Percentiles rank a stretch among this genome's conserved stretches.
These are phyloP conservation scores for Antidorcas marsupialis DNA, from an alignment of 2,113 vertebrate species.

Conservation along the genomic window DNA sequence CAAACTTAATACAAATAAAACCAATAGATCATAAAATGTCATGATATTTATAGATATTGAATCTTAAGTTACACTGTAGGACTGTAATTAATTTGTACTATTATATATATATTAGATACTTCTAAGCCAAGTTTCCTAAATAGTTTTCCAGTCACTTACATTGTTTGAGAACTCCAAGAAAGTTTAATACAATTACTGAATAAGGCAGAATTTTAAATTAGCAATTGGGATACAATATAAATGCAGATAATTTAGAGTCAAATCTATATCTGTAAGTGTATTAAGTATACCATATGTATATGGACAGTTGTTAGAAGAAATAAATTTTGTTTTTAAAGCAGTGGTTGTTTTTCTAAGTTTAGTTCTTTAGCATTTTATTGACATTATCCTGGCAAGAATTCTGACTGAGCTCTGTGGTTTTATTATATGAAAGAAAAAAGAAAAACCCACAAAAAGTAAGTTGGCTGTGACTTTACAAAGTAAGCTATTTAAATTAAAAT, in stretches of 20 bases:
- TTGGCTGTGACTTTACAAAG: slow-evolving; percentile 56
- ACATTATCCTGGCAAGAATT: slow-evolving; percentile 54
- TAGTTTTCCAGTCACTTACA: slow-evolving; percentile 42
- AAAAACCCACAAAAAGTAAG: not conserved
- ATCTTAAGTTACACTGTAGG: slow-evolving; percentile 36
- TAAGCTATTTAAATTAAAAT: slow-evolving; percentile 1
- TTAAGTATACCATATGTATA: not conserved
- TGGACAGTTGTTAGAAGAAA: slow-evolving; percentile 23
- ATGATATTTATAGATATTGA: not conserved
- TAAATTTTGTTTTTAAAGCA: slow-evolving; percentile 50
- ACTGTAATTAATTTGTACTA: not conserved
- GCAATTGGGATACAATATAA: slow-evolving; percentile 48
- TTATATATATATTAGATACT: slow-evolving; percentile 27
- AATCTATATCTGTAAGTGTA: not conserved
- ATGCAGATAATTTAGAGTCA: slow-evolving; percentile 40
- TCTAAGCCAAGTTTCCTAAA: slow-evolving; percentile 41
- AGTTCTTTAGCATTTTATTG: slow-evolving; percentile 34
- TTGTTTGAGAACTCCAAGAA: slow-evolving; percentile 53
- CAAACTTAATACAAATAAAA: slow-evolving; percentile 30
- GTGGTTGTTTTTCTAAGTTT: slow-evolving; percentile 33
- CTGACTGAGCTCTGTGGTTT: slow-evolving; percentile 40
- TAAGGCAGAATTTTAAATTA: slow-evolving; percentile 62
- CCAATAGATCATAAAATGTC: not conserved
- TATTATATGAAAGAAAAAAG: not conserved
- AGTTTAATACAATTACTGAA: slow-evolving; percentile 62